Base-by-base conservation (phyloP, 2,888 invertebrate species). In the Lycocerus yunnanus region DNA sequence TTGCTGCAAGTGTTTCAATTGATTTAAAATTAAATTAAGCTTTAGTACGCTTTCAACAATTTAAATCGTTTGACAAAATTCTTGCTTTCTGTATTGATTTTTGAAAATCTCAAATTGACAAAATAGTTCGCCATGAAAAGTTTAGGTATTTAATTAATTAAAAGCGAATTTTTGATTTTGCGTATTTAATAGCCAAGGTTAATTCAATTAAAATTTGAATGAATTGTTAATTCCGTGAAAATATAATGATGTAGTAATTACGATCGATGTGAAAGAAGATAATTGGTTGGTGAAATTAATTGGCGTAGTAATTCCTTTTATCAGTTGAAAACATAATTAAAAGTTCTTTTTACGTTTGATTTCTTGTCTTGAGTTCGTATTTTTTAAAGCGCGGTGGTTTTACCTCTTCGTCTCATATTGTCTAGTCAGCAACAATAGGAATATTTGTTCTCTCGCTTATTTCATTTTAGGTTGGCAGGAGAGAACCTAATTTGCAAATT, bases 401-500 rank as follows among this genome's bases (percentile, higher is more conserved):
- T 69, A 75, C 71, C 72, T 71, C 69, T 43, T 69, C 59, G 68
- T 69, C 68, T 72, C 69, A 69, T 43, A 24, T 43, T 60, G 75
- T 61, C 72, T 65, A 72, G 68, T 72, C 71, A 72, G 75, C 75
- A 75, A 69, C 72, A 75, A 74, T 74, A 66, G 69, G 71, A 69
- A 69, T 75, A 75, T 75, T 75, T 75, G 75, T 71, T 74, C 75
- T 72, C 72, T 66, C 61, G 68, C 75, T 71, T 75, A 70, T 75
- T 75, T 72, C 66, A 69, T 63, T 58, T 66, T 43, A 66, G 58
- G 66, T 67, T 66, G 67, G 66, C 71, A 66, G 68, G 68, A 71
- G 72, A 16, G 43, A 72, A 72, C 67, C 68, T 74, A 71, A 74
- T 74, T 74, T 74, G 75, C 75, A 72, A 71, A 75, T 67, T 75